phyloP scores from a whole-genome alignment of 2,797 vertebrate species.

The Galago senegalensis region DNA sequence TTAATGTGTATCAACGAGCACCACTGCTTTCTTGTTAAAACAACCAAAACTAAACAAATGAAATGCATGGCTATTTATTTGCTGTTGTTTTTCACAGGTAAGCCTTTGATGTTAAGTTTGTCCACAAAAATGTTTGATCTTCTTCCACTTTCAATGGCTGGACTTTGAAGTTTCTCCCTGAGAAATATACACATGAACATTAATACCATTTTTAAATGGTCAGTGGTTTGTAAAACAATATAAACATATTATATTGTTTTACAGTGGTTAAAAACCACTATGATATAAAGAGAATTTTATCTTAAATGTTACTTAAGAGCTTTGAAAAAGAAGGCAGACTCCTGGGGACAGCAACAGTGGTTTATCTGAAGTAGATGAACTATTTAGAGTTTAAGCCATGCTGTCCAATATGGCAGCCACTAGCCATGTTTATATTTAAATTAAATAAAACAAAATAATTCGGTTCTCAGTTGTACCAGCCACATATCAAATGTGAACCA shows the following conservation, averaged over 20 bases:
- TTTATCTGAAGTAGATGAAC: neutral
- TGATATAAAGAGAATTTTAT: constrained; percentile 31
- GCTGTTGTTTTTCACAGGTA: constrained; percentile 89
- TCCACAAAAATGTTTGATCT: constrained; percentile 80
- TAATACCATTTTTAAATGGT: constrained; percentile 11
- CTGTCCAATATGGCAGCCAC: neutral
- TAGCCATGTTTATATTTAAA: constrained; percentile 14
- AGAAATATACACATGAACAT: constrained; percentile 62
- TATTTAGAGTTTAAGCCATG: neutral
- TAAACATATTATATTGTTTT: neutral
- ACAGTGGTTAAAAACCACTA: constrained; percentile 6
- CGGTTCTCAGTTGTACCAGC: neutral
- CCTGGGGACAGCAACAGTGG: neutral
- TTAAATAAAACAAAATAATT: constrained; percentile 25
- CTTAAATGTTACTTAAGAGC: neutral
- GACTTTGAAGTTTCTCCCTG: constrained; percentile 89
- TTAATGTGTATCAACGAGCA: constrained; percentile 83
- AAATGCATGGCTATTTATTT: constrained; percentile 87
- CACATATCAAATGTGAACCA: neutral
- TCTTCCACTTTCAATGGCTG: constrained; percentile 78
- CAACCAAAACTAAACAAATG: constrained; percentile 73
- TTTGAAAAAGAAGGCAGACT: constrained; percentile 48
- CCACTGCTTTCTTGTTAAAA: constrained; percentile 82
- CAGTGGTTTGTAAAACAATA: neutral
- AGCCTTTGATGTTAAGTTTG: constrained; percentile 88